phyloP scores from a whole-genome alignment of 2,113 vertebrate species.

The Acrocephalus arundinaceus region DNA sequence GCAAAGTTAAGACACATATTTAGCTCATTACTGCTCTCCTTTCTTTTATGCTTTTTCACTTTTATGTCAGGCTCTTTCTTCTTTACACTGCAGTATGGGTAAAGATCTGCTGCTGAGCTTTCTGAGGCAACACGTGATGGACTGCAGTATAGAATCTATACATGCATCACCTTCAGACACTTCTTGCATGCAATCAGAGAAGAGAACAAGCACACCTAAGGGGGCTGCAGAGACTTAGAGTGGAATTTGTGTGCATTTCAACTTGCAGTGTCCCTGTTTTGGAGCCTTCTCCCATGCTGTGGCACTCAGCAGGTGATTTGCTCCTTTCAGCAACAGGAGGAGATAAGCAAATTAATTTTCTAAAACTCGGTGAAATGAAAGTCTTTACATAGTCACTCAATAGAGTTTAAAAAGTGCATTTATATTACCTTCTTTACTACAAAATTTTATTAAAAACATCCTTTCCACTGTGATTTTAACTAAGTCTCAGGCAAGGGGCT shows the following conservation, averaged over 20 bases:
- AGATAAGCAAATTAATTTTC: background rate
- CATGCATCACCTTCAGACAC: background rate
- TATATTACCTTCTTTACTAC: background rate
- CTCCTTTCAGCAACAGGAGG: background rate
- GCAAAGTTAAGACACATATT: constrained; percentile 35
- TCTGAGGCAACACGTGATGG: background rate
- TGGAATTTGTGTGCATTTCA: background rate
- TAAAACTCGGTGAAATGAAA: background rate
- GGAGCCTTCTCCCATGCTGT: background rate
- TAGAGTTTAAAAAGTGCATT: background rate
- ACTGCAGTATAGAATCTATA: background rate
- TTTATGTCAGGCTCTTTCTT: constrained; percentile 23
- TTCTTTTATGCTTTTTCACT: constrained; percentile 38
- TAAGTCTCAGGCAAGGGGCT: background rate
- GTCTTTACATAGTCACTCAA: background rate
- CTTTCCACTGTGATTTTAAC: background rate
- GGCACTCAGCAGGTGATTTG: background rate
- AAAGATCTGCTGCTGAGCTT: background rate
- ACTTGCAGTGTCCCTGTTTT: background rate
- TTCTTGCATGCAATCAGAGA: background rate
- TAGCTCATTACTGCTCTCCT: constrained; percentile 26
- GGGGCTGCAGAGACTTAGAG: background rate
- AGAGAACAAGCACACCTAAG: background rate
- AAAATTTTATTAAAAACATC: background rate
- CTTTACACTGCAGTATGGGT: background rate